Base-by-base conservation (phyloP, 2,888 invertebrate genomes). In the Pammene aurita region DNA sequence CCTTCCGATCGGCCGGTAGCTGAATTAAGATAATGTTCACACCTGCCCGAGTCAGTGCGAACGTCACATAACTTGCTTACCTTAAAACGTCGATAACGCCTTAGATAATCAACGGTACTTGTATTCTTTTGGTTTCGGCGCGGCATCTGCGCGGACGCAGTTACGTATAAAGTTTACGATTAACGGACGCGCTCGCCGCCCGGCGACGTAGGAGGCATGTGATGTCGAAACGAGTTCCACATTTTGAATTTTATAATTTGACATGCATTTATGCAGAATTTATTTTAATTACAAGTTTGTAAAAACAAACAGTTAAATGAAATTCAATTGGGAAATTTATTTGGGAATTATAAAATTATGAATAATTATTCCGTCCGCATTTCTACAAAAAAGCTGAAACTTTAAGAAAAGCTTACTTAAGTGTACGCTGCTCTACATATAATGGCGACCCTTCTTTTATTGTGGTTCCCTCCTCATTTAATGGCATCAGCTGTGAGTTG, bases 1-100 rank as follows among this genome's bases (percentile, higher is more conserved):
- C 82, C 82, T 76, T 76, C 79, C 82, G 84, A 84, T 86, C 84
- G 82, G 79, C 81, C 86, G 84, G 89, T 87, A 87, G 90, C 89
- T 86, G 88, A 88, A 90, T 91, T 89, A 90, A 92, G 92, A 91
- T 92, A 90, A 92, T 89, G 85, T 89, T 92, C 88, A 88, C 92
- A 92, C 92, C 91, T 92, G 90, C 85, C 80, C 79, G 82, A 76
- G 76, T 83, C 80, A 80, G 83, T 84, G 84, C 84, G 55, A 86
- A 88, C 87, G 90, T 91, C 89, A 86, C 87, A 85, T 83, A 84
- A 83, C 7, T 81, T 81, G 81, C 80, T 77, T 78, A 80, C 80
- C 80, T 16, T 50, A 64, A 58, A 68, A 68, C 18, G 57, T 50
- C 26, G 5, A 2, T 41, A 50, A 26, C 9, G 9, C 38, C 50